Evolutionary conservation across 2,113 vertebrate species (phyloP).

Genomic region (Ranitomeya imitator): DNA sequence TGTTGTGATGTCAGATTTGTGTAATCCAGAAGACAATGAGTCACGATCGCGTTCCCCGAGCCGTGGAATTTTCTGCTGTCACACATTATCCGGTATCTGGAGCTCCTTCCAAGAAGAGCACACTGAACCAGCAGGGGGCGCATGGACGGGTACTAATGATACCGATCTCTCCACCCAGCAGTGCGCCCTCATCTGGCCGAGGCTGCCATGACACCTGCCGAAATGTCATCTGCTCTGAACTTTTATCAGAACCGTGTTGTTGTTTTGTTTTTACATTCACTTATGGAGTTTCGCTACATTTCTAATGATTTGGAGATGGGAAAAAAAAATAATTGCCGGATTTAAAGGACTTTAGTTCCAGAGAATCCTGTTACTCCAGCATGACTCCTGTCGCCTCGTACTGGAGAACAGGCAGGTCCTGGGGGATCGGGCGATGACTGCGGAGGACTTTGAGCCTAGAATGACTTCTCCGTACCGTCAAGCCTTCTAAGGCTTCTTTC

Average conservation of each 20-base stretch:
- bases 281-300: no score
- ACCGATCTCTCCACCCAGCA: constrained; percentile 1
- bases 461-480: no score
- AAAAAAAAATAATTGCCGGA: no score
- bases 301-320: no score
- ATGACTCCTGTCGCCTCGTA: no score
- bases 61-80: constrained; percentile 54
- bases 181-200: not conserved
- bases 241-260: not conserved
- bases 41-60: not conserved
- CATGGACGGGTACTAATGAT: not conserved
- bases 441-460: no score
- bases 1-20: constrained; percentile 31
- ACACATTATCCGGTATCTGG: constrained; percentile 17
- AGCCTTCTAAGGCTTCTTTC: no score
- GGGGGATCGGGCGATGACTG: no score
- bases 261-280: no score
- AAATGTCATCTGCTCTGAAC: not conserved
- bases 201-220: not conserved
- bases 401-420: no score
- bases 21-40: constrained; percentile 30
- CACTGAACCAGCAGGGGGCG: not conserved
- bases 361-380: no score
- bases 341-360: no score
- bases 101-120: constrained; percentile 13